Evolutionary conservation across 2,113 vertebrate genomes (phyloP), one percentile per base, ranked within the genome.

Genomic region (Pachypanchax playfairii): DNA sequence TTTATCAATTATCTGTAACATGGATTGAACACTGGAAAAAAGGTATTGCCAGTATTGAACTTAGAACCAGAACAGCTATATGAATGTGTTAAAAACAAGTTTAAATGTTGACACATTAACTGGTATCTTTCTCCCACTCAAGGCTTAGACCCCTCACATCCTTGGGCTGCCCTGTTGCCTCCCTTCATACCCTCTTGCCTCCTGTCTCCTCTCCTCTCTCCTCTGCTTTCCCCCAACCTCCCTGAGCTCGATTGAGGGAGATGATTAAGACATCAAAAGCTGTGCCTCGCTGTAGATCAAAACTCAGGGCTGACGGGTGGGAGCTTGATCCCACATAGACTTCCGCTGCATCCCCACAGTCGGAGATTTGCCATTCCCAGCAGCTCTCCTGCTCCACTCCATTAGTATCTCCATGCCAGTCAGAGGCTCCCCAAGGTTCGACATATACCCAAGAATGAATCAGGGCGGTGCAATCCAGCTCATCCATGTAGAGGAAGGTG

Each of bases 261-360:
- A 81, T 90, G 88, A 90, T 90, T 89, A 89, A 90, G 87, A 90
- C 91, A 89, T 89, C 86, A 90, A 89, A 90, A 87, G 86, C 79
- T 66, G 62, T 68, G 83, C 75, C 73, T 79, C 82, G 62, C 75
- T 77, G 85, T 87, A 89, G 88, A 89, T 89, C 84, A 89, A 89
- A 87, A 87, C 83, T 84, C 78, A 73, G 70, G 85, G 77, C 77
- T 85, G 89, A 81, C 77, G 84, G 86, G 76, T 53, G 71, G 80
- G 82, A 85, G 80, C 72, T 73, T 83, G 85, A 87, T 87, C 81
- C 87, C 83, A 65, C 85, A 72, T 87, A 88, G 83, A 90, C 78
- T 85, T 87, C 86, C 82, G 80, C 70, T 85, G 83, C 87, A 88
- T 86, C 84, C 80, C 85, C 77, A 71, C 83, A 86, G 88, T 83